Evolutionary conservation across 2,888 invertebrate genomes (phyloP).

Genomic region (Dolichopus griseipennis): DNA sequence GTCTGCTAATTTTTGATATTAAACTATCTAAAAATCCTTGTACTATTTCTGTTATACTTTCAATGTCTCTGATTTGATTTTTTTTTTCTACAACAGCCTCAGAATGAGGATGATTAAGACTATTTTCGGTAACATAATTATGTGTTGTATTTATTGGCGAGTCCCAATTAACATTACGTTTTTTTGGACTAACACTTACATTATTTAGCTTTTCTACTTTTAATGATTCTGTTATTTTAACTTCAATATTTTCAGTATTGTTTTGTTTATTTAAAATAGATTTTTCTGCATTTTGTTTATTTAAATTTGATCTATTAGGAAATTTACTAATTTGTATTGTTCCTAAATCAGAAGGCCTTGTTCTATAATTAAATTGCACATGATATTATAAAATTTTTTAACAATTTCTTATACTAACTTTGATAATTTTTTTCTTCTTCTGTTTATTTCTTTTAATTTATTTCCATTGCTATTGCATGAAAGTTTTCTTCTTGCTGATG

Average conservation of each 20-base stretch:
- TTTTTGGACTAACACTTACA: slow-evolving; percentile 29
- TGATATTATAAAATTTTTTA: too few relatives aligned
- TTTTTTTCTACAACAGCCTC: slow-evolving; percentile 32
- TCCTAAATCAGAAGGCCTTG: not conserved
- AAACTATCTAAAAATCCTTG: slow-evolving; percentile 28
- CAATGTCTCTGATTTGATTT: slow-evolving; percentile 17
- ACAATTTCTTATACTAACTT: slow-evolving; percentile 28
- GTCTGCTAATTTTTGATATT: slow-evolving; percentile 15
- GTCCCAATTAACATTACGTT: slow-evolving; percentile 43
- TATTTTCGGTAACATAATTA: slow-evolving; percentile 30
- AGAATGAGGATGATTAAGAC: slow-evolving; percentile 24
- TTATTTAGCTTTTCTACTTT: not conserved
- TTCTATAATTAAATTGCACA: not conserved
- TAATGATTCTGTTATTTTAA: not conserved
- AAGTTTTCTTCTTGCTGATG: slow-evolving; percentile 32
- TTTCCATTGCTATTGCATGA: slow-evolving; percentile 31
- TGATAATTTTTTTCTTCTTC: slow-evolving; percentile 37
- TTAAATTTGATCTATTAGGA: not conserved
- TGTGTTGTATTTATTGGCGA: slow-evolving; percentile 40
- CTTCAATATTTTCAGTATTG: not conserved
- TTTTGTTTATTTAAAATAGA: slow-evolving; percentile 14
- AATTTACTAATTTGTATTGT: not conserved
- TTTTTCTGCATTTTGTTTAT: slow-evolving; percentile 4
- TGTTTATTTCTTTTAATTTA: slow-evolving; percentile 30
- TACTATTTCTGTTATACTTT: slow-evolving; percentile 24